Conservation (phyloP, 2,888 invertebrate species). For the Heteromurus nitidus region DNA sequence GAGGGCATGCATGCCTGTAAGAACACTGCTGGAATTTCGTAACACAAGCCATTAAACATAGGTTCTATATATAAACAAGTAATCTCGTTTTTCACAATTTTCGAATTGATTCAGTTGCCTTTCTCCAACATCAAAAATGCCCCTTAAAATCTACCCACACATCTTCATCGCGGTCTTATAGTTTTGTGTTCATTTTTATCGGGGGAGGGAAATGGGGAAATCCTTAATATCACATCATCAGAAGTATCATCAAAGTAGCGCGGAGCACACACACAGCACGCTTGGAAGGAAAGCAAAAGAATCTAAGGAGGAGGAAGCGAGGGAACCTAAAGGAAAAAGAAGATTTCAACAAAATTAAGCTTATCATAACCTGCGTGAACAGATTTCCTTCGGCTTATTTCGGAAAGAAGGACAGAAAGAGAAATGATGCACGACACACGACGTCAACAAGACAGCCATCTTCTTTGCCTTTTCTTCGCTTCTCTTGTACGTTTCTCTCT, state of each 20-base stretch:
- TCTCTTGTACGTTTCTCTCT: too few species aligned
- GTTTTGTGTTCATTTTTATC: neutral
- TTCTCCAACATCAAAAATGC: neutral
- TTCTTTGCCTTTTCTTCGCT: slow-evolving; percentile 45
- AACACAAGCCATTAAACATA: too few species aligned
- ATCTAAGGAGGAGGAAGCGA: slow-evolving; percentile 35
- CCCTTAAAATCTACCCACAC: neutral
- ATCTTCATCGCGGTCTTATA: neutral
- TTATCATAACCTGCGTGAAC: slow-evolving; percentile 67
- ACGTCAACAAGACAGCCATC: slow-evolving; percentile 67
- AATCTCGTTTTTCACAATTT: too few species aligned
- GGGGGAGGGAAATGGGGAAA: slow-evolving; percentile 1
- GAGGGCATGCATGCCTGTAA: neutral
- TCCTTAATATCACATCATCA: slow-evolving; percentile 20
- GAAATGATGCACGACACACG: slow-evolving; percentile 66
- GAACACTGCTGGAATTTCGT: too few species aligned
- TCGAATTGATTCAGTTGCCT: too few species aligned
- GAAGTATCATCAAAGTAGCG: neutral
- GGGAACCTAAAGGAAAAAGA: slow-evolving; percentile 42
- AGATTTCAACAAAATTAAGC: slow-evolving; percentile 64
- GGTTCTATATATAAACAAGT: too few species aligned
- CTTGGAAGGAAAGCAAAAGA: too few species aligned
- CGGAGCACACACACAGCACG: too few species aligned
- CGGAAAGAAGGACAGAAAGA: slow-evolving; percentile 64
- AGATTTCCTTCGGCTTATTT: slow-evolving; percentile 66